A percentile compares a stretch with the other conserved stretches of the same genome.
Evolutionary conservation across 30 jellyfish, hydroid and myxozoan species (phyloP).

Genomic region (Euphysa ruthae): DNA sequence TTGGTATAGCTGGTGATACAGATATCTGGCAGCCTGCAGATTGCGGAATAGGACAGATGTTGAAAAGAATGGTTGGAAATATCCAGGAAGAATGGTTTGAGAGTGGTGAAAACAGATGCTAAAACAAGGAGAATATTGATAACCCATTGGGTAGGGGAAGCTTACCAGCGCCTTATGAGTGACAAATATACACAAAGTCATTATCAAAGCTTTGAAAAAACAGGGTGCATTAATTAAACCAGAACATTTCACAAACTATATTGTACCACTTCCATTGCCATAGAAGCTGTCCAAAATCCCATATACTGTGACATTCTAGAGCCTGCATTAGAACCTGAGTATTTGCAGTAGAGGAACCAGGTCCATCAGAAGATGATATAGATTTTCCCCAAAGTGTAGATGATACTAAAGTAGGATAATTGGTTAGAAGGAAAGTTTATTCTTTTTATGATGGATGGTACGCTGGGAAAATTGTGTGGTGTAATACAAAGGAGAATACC

Average conservation of each 20-base stretch:
- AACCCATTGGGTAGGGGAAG: not conserved
- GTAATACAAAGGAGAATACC: constrained; percentile 13
- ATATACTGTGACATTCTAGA: not conserved
- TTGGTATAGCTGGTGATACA: not conserved
- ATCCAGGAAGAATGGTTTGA: not conserved
- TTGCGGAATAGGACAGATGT: constrained; percentile 3
- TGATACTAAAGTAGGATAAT: not conserved
- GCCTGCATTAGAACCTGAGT: not conserved
- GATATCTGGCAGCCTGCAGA: not conserved
- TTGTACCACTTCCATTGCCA: not conserved
- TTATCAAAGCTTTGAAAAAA: not conserved
- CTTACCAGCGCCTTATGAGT: not conserved
- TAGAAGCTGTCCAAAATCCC: not conserved
- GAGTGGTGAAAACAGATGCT: not conserved
- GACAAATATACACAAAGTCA: not conserved
- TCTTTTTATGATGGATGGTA: constrained; percentile 14
- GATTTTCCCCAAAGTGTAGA: not conserved
- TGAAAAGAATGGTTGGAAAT: not conserved
- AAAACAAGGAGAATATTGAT: not conserved
- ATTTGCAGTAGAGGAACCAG: constrained; percentile 1
- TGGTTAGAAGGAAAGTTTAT: not conserved
- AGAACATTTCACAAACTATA: not conserved
- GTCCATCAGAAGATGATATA: not conserved
- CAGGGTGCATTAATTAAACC: not conserved
- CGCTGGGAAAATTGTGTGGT: constrained; percentile 15